A percentile compares a stretch with the other conserved stretches of the same genome.
Conservation (phyloP, 2,113 vertebrate species). For the Pseudonaja textilis region DNA sequence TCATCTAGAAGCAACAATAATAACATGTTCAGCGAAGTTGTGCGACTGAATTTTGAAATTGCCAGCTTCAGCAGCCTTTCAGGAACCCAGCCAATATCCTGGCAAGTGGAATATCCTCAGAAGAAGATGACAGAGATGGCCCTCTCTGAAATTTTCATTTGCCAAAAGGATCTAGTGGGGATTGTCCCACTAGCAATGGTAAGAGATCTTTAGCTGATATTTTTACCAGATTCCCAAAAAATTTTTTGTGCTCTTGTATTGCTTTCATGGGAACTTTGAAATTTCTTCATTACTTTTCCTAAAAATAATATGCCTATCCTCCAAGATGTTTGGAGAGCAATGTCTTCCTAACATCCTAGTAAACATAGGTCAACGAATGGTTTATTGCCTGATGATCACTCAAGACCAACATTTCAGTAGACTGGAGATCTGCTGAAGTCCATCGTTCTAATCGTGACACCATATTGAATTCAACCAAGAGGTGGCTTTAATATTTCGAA, state of each 20-base stretch:
- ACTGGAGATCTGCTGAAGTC: not conserved
- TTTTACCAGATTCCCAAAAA: not conserved
- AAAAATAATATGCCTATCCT: not conserved
- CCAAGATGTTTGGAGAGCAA: not conserved
- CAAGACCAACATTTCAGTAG: not conserved
- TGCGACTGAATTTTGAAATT: conserved; percentile 90
- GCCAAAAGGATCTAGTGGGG: conserved; percentile 86
- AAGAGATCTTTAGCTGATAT: conserved; percentile 52
- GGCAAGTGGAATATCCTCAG: conserved; percentile 92
- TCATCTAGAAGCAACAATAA: conserved; percentile 73
- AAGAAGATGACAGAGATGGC: conserved; percentile 73
- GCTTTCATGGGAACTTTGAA: not conserved
- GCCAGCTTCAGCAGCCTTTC: conserved; percentile 82
- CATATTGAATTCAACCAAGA: not conserved
- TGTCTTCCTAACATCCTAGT: not conserved
- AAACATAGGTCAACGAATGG: not conserved
- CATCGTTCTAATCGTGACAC: not conserved
- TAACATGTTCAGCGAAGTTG: conserved; percentile 78
- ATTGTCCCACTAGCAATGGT: conserved; percentile 94
- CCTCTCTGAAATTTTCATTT: conserved; percentile 85
- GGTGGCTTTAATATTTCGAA: not conserved
- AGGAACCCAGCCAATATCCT: conserved; percentile 87
- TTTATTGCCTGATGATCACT: not conserved
- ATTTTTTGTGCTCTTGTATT: not conserved
- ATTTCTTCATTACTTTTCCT: not conserved